These are phyloP conservation scores for Calliopum simillimum DNA, from an alignment of 2,888 invertebrate species.

Conservation along the genomic window DNA sequence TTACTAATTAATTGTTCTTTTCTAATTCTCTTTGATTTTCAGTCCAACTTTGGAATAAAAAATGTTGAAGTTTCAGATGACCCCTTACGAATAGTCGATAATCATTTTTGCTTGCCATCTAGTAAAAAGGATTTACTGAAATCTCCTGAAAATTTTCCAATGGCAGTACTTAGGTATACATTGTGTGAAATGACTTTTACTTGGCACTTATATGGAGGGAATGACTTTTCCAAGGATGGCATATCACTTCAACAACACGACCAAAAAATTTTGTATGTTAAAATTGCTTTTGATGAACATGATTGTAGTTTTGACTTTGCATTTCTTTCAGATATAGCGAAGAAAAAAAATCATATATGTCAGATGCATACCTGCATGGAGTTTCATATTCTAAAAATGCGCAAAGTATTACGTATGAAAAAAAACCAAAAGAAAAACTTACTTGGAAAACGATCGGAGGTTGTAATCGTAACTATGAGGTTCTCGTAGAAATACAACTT, in stretches of 20 bases:
- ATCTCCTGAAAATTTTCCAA: slow-evolving; percentile 87
- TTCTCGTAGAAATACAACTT: slow-evolving; percentile 87
- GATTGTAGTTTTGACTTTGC: too few species aligned
- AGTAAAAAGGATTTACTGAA: slow-evolving; percentile 85
- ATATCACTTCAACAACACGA: background rate
- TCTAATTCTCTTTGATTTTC: background rate
- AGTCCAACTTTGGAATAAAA: slow-evolving; percentile 70
- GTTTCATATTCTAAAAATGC: slow-evolving; percentile 62
- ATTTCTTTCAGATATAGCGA: background rate
- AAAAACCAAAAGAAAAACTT: slow-evolving; percentile 62
- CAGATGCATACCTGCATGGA: slow-evolving; percentile 65
- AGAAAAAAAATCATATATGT: slow-evolving; percentile 55
- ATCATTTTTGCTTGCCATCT: slow-evolving; percentile 85
- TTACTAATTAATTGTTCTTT: too few species aligned
- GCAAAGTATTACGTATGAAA: slow-evolving; percentile 52
- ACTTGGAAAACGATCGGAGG: slow-evolving; percentile 78
- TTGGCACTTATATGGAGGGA: slow-evolving; percentile 95
- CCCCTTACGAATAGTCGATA: slow-evolving; percentile 82
- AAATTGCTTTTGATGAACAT: too few species aligned
- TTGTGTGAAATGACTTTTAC: slow-evolving; percentile 91
- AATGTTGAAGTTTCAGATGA: slow-evolving; percentile 79
- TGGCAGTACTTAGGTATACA: slow-evolving; percentile 79
- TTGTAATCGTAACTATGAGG: slow-evolving; percentile 78
- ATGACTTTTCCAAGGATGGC: slow-evolving; percentile 76
- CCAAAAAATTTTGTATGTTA: background rate